phyloP scores from a whole-genome alignment of 2,888 invertebrate genomes.

The Cinara cedri region DNA sequence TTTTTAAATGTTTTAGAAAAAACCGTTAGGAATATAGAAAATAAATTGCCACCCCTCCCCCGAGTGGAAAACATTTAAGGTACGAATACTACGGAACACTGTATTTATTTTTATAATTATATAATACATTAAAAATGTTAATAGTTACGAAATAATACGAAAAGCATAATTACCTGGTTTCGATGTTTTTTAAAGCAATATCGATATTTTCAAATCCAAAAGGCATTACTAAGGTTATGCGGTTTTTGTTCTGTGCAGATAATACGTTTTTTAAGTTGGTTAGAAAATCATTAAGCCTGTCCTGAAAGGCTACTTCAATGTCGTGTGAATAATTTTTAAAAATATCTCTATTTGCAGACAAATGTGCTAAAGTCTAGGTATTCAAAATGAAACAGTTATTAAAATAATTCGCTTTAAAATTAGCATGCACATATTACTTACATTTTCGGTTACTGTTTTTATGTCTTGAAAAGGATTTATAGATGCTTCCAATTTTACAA shows the following conservation, averaged over 20 bases:
- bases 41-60: no score
- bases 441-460: constrained; percentile 72
- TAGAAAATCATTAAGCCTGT: constrained; percentile 15
- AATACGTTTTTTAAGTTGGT: not conserved
- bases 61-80: no score
- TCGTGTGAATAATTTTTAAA: constrained; percentile 25
- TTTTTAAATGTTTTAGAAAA: not conserved
- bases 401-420: not conserved
- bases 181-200: constrained; percentile 13
- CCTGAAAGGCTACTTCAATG: constrained; percentile 17
- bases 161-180: constrained; percentile 32
- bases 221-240: constrained; percentile 9
- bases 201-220: constrained; percentile 19
- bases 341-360: constrained; percentile 6
- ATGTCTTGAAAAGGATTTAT: constrained; percentile 75
- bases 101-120: not conserved
- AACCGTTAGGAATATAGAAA: not conserved
- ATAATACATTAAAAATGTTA: not conserved
- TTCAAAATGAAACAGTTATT: not conserved
- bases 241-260: not conserved
- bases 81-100: not conserved
- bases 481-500: constrained; percentile 76
- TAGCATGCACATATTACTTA: constrained; percentile 58
- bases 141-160: not conserved
- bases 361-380: not conserved